A percentile compares a stretch with the other conserved stretches of the same genome.
Conservation (phyloP, 2,888 invertebrate species). For the Pachycephus smyrnensis region DNA sequence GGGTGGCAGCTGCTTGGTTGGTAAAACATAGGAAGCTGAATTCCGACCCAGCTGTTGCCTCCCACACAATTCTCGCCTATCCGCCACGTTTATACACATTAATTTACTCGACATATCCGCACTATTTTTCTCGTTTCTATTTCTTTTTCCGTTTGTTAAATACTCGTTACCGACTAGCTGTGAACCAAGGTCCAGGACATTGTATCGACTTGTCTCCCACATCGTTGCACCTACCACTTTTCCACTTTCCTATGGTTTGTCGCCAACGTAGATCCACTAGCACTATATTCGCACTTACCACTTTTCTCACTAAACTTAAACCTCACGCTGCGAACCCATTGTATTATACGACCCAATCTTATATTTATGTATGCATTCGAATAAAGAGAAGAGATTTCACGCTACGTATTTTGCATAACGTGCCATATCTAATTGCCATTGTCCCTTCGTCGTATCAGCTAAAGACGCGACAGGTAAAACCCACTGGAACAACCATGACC, state of each 20-base stretch:
- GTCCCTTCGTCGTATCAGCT: background rate
- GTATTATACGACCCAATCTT: constrained; percentile 14
- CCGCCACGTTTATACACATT: constrained; percentile 1
- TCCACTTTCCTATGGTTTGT: constrained; percentile 6
- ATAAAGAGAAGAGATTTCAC: constrained; percentile 27
- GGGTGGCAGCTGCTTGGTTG: constrained; percentile 19
- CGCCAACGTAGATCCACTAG: constrained; percentile 6
- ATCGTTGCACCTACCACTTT: background rate
- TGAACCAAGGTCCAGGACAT: constrained; percentile 18
- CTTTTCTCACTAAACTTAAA: constrained; percentile 13
- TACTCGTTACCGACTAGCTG: constrained; percentile 18
- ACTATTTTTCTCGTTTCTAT: background rate
- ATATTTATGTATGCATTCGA: constrained; percentile 22
- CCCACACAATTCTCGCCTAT: constrained; percentile 19
- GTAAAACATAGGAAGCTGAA: constrained; percentile 18
- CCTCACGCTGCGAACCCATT: constrained; percentile 16
- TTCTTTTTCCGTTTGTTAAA: constrained; percentile 7
- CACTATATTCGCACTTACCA: constrained; percentile 4
- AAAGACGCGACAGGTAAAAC: background rate
- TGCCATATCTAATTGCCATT: background rate
- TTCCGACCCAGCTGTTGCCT: constrained; percentile 23
- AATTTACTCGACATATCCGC: constrained; percentile 3
- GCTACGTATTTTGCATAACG: constrained; percentile 7
- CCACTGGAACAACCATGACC: background rate
- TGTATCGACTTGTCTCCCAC: background rate